phyloP scores from a whole-genome alignment of 2,888 invertebrate genomes.

The Archips crataeganus region DNA sequence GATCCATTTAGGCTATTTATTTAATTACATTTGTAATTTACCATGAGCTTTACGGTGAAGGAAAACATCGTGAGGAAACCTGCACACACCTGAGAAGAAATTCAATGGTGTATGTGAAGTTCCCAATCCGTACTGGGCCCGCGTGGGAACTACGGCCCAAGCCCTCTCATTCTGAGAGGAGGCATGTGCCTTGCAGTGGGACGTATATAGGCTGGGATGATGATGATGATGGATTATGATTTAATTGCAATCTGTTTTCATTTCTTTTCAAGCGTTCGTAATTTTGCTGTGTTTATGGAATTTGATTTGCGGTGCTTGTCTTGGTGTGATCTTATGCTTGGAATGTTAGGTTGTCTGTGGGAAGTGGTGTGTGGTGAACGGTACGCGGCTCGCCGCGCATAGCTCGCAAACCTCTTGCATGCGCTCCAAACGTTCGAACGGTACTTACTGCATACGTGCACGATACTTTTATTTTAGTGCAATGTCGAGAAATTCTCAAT shows the following conservation, averaged over 20 bases:
- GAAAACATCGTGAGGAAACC: too few relatives aligned
- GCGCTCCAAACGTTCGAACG: constrained; percentile 45
- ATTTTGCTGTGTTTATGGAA: constrained; percentile 42
- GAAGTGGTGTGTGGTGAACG: constrained; percentile 41
- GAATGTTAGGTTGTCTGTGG: constrained; percentile 52
- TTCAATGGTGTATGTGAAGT: too few relatives aligned
- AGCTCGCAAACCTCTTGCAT: constrained; percentile 55
- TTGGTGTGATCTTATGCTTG: constrained; percentile 55
- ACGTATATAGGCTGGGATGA: too few relatives aligned
- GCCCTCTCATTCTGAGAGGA: too few relatives aligned
- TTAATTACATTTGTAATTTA: too few relatives aligned
- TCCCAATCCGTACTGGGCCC: too few relatives aligned
- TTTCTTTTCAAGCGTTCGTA: constrained; percentile 27
- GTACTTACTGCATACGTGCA: constrained; percentile 40
- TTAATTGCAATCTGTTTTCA: constrained; percentile 23
- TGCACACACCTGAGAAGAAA: too few relatives aligned
- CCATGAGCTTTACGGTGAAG: too few relatives aligned
- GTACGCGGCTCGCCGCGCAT: constrained; percentile 58
- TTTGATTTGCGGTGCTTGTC: constrained; percentile 51
- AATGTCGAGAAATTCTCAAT: constrained; percentile 11
- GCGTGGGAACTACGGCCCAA: too few relatives aligned
- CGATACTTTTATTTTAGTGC: constrained; percentile 16
- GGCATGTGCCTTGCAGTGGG: too few relatives aligned
- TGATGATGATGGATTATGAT: too few relatives aligned
- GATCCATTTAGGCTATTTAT: constrained; percentile 9